A percentile compares a stretch with the other conserved stretches of the same genome.
phyloP scores from a whole-genome alignment of 2,888 invertebrate genomes.

The Noctua pronuba region DNA sequence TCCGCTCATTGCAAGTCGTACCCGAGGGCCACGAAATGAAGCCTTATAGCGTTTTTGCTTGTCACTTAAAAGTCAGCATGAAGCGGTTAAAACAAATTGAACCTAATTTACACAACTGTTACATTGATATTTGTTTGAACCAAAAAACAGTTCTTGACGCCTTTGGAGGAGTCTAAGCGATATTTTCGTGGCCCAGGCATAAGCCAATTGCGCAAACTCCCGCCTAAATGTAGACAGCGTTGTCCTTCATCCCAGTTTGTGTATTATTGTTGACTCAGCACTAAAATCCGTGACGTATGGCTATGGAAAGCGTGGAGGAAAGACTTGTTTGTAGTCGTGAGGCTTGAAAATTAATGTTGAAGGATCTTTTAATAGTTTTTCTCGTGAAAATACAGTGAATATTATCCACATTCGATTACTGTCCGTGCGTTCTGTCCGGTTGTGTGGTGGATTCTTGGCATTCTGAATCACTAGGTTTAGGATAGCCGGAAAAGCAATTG shows the following conservation, averaged over 20 bases:
- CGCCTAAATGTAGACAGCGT: conserved; percentile 29
- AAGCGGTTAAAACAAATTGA: neutral
- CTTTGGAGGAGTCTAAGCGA: neutral
- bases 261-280: conserved; percentile 57
- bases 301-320: conserved; percentile 19
- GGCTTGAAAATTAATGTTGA: neutral
- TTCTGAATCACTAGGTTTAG: neutral
- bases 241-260: conserved; percentile 51
- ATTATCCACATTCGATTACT: neutral
- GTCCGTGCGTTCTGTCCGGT: no score
- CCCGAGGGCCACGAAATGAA: neutral
- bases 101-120: neutral
- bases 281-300: conserved; percentile 57
- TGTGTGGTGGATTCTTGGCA: conserved; percentile 1
- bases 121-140: neutral
- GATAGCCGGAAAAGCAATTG: neutral
- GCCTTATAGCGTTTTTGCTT: neutral
- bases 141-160: neutral
- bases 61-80: neutral
- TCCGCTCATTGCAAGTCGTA: conserved; percentile 5
- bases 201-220: conserved; percentile 18
- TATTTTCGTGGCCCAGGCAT: neutral
- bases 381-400: neutral
- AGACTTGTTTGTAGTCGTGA: conserved; percentile 31
- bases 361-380: neutral